phyloP scores from a whole-genome alignment of 2,888 invertebrate genomes.

The Ophraella communa region DNA sequence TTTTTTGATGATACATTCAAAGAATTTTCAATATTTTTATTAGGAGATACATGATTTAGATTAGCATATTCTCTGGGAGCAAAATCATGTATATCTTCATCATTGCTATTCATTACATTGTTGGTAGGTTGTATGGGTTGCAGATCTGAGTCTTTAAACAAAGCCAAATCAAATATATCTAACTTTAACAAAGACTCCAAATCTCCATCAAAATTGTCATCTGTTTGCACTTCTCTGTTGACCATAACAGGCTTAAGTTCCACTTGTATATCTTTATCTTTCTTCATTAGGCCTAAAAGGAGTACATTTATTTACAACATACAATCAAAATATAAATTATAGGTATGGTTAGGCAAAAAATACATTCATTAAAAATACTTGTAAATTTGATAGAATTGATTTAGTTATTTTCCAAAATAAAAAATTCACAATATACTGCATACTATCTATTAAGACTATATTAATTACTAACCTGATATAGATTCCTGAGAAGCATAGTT shows the following conservation, averaged over 20 bases:
- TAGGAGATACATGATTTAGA: background rate
- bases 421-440: no score
- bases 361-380: background rate
- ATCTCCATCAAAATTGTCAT: background rate
- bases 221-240: slow-evolving; percentile 6
- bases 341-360: background rate
- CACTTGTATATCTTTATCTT: slow-evolving; percentile 1
- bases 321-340: no score
- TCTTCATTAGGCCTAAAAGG: background rate
- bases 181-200: background rate
- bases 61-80: background rate
- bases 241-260: background rate
- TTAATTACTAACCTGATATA: background rate
- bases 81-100: background rate
- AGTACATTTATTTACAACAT: no score
- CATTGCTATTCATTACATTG: background rate
- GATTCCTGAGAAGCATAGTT: background rate
- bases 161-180: background rate
- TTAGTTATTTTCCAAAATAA: background rate
- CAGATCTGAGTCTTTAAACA: background rate
- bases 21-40: background rate
- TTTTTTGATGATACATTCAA: background rate
- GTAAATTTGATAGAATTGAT: no score
- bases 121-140: background rate
- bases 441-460: no score